A percentile compares a stretch with the other conserved stretches of the same genome.
Conservation (phyloP, 1,140 invertebrate species). For the Zaprionus nigranus region DNA sequence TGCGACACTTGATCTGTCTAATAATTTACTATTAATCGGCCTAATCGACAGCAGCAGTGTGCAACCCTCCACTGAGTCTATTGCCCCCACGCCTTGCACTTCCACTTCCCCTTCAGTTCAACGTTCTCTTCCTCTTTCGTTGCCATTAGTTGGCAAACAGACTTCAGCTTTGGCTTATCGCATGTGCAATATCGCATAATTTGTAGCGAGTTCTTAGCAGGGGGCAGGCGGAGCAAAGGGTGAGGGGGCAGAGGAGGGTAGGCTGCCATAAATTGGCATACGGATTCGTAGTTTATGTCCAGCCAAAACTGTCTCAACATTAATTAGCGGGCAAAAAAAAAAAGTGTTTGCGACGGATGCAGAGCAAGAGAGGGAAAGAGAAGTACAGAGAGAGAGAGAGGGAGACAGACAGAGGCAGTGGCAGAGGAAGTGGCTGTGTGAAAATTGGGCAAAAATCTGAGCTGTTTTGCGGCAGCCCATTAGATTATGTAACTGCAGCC, state of each 20-base stretch:
- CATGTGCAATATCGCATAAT: slow-evolving; percentile 62
- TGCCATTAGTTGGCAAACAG: slow-evolving; percentile 48
- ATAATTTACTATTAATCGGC: slow-evolving; percentile 27
- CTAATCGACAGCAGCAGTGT: neutral
- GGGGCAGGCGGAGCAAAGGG: neutral
- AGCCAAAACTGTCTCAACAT: slow-evolving; percentile 62
- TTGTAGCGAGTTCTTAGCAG: slow-evolving; percentile 75
- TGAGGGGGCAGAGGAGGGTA: neutral
- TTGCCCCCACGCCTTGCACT: neutral
- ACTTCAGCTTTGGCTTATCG: slow-evolving; percentile 58
- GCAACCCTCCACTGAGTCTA: neutral
- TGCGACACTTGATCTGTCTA: slow-evolving; percentile 26
- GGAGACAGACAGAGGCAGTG: neutral
- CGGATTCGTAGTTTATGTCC: slow-evolving; percentile 47
- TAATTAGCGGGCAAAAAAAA: slow-evolving; percentile 55
- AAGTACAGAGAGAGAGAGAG: neutral
- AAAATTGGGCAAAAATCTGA: slow-evolving; percentile 71
- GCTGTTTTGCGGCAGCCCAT: slow-evolving; percentile 59
- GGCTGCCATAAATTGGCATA: slow-evolving; percentile 51
- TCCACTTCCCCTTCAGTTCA: slow-evolving; percentile 8
- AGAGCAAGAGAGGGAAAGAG: slow-evolving; percentile 59
- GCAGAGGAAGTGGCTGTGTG: slow-evolving; percentile 67
- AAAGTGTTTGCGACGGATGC: slow-evolving; percentile 19
- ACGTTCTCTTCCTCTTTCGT: slow-evolving; percentile 13
- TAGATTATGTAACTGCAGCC: slow-evolving; percentile 69